Evolutionary conservation across 1,140 invertebrate species (phyloP).

Genomic region (Leptinotarsa defecta): DNA sequence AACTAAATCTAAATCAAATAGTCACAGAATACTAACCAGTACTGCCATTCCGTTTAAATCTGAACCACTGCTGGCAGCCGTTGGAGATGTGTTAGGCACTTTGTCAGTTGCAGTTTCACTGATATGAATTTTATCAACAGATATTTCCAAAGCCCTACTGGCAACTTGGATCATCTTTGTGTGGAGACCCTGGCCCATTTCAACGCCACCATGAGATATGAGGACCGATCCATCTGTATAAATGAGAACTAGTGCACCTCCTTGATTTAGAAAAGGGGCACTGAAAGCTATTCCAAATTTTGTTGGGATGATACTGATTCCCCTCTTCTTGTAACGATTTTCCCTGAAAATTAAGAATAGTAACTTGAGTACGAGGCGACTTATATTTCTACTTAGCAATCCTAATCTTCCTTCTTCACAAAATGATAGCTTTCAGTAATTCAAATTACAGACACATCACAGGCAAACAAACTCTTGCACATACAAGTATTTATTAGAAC

Average conservation of each 20-base stretch:
- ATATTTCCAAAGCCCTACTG: slow-evolving; percentile 73
- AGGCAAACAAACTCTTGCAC: too few species aligned
- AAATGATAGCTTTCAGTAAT: too few species aligned
- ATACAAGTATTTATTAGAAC: too few species aligned
- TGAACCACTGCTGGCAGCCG: slow-evolving; percentile 88
- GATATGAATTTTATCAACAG: slow-evolving; percentile 81
- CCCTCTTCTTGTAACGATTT: slow-evolving; percentile 86
- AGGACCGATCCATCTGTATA: slow-evolving; percentile 92
- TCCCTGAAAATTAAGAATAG: slow-evolving; percentile 58
- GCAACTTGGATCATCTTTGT: slow-evolving; percentile 94
- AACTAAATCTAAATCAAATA: not conserved
- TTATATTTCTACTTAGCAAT: too few species aligned
- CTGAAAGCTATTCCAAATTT: slow-evolving; percentile 91
- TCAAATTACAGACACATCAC: too few species aligned
- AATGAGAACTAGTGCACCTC: slow-evolving; percentile 84
- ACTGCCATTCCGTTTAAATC: slow-evolving; percentile 96
- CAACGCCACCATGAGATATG: slow-evolving; percentile 87
- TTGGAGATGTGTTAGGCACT: slow-evolving; percentile 91
- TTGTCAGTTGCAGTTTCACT: slow-evolving; percentile 90
- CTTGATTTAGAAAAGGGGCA: slow-evolving; percentile 82
- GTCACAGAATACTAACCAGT: slow-evolving; percentile 61
- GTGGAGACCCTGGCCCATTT: slow-evolving; percentile 96
- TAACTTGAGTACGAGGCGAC: not conserved
- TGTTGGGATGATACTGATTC: slow-evolving; percentile 83
- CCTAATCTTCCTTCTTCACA: too few species aligned